A percentile compares a stretch with the other conserved stretches of the same genome.
phyloP scores from a whole-genome alignment of 1,140 invertebrate species.

The Ceratosolen fusciceps region DNA sequence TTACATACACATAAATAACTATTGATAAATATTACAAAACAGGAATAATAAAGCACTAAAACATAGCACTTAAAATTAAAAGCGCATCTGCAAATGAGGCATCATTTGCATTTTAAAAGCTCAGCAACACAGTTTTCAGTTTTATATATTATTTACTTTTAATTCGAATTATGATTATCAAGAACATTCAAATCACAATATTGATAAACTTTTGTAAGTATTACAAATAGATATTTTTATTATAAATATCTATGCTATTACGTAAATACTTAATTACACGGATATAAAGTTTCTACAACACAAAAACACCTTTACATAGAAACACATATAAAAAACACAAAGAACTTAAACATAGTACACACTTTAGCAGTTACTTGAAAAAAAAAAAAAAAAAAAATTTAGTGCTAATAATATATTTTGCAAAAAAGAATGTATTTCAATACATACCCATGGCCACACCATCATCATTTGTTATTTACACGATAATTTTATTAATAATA shows the following conservation, averaged over 20 bases:
- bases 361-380: background rate
- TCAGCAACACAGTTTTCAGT: background rate
- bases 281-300: background rate
- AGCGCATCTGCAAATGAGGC: conserved; percentile 33
- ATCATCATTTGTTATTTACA: conserved; percentile 72
- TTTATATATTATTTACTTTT: background rate
- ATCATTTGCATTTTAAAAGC: conserved; percentile 22
- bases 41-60: conserved; percentile 34
- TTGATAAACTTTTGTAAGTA: no score
- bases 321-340: background rate
- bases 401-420: conserved; percentile 6
- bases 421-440: conserved; percentile 33
- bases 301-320: background rate
- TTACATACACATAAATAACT: conserved; percentile 18
- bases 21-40: conserved; percentile 9
- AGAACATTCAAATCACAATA: no score
- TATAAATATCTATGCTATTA: no score
- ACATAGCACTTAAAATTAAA: conserved; percentile 40
- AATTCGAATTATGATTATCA: background rate
- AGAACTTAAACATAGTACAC: background rate
- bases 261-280: no score
- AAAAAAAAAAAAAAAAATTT: background rate
- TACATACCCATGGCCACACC: conserved; percentile 72
- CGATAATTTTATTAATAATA: conserved; percentile 52
- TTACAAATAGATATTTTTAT: background rate